A percentile compares a stretch with the other conserved stretches of the same genome.
Evolutionary conservation across 2,888 invertebrate genomes (phyloP).

Genomic region (Macaria notata): DNA sequence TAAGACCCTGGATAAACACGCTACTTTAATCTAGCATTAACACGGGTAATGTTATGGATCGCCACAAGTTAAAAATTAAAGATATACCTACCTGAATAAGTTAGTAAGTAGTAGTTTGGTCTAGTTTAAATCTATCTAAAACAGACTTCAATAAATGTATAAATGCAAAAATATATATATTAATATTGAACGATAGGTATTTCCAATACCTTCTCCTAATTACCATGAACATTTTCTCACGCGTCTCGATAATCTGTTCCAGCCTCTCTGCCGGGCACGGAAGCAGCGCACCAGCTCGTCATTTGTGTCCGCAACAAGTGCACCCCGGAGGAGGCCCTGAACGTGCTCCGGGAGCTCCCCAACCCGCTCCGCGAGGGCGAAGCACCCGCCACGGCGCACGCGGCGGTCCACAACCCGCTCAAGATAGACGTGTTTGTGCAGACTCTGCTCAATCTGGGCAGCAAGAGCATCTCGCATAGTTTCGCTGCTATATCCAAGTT

Average conservation of each 20-base stretch:
- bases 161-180: no score
- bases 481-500: conserved; percentile 99
- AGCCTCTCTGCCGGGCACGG: conserved; percentile 90
- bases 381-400: conserved; percentile 81
- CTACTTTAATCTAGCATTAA: no score
- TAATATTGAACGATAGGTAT: no score
- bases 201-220: no score
- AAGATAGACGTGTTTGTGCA: conserved; percentile 99
- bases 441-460: conserved; percentile 94
- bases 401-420: conserved; percentile 92
- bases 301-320: conserved; percentile 94
- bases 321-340: conserved; percentile 93
- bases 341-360: conserved; percentile 93
- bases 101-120: no score
- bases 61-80: no score
- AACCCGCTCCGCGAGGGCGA: conserved; percentile 90
- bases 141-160: no score
- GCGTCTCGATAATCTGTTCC: conserved; percentile 24
- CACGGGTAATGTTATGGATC: no score
- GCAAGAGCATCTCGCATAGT: conserved; percentile 98
- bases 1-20: no score
- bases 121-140: no score
- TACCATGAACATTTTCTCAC: no score
- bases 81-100: no score
- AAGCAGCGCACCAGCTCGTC: conserved; percentile 93